Evolutionary conservation across 2,797 vertebrate species (phyloP).

Genomic region (Vultur gryphus): DNA sequence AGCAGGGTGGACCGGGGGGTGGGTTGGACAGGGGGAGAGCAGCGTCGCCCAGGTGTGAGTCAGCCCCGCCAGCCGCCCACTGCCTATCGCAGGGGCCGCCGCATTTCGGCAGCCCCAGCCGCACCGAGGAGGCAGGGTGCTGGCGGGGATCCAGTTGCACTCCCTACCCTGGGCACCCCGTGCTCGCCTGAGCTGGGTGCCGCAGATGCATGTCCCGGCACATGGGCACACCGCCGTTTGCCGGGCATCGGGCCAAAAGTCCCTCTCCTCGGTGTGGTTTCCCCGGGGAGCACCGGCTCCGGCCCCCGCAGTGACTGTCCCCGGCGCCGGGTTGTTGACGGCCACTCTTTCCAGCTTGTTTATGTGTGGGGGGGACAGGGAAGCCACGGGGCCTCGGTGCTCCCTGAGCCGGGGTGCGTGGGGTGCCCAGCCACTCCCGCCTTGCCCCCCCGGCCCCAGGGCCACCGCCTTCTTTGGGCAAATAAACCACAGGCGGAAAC

Average conservation of each 20-base stretch:
- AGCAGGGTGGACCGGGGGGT: fast-evolving
- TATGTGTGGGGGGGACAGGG: fast-evolving
- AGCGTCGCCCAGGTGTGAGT: background rate
- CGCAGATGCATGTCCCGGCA: fast-evolving
- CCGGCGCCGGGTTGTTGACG: fast-evolving
- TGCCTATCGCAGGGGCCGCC: background rate
- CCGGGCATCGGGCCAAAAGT: fast-evolving
- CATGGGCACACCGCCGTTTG: fast-evolving
- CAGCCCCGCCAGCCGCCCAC: background rate
- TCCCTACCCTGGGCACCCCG: fast-evolving
- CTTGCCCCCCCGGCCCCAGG: background rate
- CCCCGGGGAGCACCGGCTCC: fast-evolving
- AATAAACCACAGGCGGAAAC: constrained; percentile 43
- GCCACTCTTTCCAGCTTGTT: background rate
- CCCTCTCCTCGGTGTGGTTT: background rate
- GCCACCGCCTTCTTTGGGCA: background rate
- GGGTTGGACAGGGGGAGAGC: background rate
- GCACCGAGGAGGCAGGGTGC: fast-evolving
- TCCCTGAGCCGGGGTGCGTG: fast-evolving
- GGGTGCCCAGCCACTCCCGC: background rate
- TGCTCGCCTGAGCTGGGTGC: fast-evolving
- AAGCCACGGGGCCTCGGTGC: fast-evolving
- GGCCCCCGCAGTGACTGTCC: fast-evolving
- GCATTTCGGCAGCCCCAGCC: fast-evolving
- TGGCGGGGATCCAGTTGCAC: fast-evolving